A percentile compares a stretch with the other conserved stretches of the same genome.
These are phyloP conservation scores for Alauda arvensis DNA, from an alignment of 2,797 vertebrate genomes.

Conservation along the genomic window DNA sequence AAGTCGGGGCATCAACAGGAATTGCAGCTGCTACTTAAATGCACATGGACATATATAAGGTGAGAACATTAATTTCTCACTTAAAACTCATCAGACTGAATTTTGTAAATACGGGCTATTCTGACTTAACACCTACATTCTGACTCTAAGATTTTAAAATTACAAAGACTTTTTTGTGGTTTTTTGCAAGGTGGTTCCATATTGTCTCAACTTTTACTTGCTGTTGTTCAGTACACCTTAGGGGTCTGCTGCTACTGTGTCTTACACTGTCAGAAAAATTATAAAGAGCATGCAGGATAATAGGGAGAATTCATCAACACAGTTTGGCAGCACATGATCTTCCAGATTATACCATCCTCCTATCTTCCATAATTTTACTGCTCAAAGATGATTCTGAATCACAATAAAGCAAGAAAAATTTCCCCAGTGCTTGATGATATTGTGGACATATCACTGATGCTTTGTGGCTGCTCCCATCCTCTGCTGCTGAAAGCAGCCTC, in stretches of 20 bases:
- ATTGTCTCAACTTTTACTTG: not conserved
- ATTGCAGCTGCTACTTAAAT: not conserved
- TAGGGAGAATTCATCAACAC: not conserved
- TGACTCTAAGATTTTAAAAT: not conserved
- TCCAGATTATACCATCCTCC: not conserved
- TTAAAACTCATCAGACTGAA: not conserved
- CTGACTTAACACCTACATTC: not conserved
- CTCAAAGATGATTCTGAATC: not conserved
- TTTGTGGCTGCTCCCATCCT: not conserved
- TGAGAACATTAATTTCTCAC: not conserved
- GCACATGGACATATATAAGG: not conserved
- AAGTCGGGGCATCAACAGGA: not conserved
- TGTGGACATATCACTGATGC: accelerated
- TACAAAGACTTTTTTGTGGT: not conserved
- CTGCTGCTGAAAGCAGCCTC: not conserved
- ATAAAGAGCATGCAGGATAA: not conserved
- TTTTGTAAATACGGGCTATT: not conserved
- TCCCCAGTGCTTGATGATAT: not conserved
- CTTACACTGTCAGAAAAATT: not conserved
- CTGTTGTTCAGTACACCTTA: not conserved
- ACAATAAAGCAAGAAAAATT: not conserved
- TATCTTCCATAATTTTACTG: not conserved
- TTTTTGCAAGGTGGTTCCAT: not conserved
- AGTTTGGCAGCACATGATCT: not conserved
- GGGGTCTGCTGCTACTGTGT: not conserved